These are phyloP conservation scores for Xylocampa areola DNA, from an alignment of 2,888 invertebrate species.

Conservation along the genomic window DNA sequence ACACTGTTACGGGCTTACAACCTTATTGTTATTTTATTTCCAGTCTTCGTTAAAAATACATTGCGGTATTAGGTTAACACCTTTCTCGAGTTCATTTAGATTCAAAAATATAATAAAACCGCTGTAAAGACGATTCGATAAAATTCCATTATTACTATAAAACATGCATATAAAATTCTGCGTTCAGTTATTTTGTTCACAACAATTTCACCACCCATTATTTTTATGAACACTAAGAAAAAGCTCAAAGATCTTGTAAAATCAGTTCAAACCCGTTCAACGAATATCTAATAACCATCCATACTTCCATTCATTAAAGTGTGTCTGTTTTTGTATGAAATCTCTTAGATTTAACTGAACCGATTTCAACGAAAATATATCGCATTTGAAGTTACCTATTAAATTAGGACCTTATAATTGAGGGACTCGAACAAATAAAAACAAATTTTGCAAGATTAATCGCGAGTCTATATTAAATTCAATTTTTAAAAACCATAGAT, in stretches of 20 bases:
- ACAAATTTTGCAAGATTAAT: no score
- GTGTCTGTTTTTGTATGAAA: no score
- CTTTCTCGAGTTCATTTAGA: slow-evolving; percentile 5
- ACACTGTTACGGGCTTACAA: no score
- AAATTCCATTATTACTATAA: not conserved
- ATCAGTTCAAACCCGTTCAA: slow-evolving; percentile 17
- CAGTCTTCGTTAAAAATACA: not conserved
- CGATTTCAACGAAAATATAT: no score
- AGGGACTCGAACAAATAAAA: no score
- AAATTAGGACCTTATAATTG: no score
- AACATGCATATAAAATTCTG: not conserved
- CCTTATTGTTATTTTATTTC: slow-evolving; percentile 1
- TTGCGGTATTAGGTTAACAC: not conserved
- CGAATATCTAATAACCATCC: no score
- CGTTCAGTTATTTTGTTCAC: slow-evolving; percentile 1
- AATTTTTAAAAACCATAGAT: no score
- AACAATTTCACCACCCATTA: slow-evolving; percentile 11
- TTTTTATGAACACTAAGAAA: slow-evolving; percentile 18
- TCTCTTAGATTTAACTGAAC: no score
- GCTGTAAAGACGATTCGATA: slow-evolving; percentile 1
- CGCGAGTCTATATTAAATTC: no score
- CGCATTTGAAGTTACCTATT: no score
- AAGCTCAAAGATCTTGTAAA: slow-evolving; percentile 25
- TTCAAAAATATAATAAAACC: slow-evolving; percentile 3
- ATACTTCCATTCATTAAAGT: no score